Percentiles rank a stretch among this genome's conserved stretches.
These are phyloP conservation scores for Popillia japonica DNA, from an alignment of 1,140 invertebrate species.

Conservation along the genomic window DNA sequence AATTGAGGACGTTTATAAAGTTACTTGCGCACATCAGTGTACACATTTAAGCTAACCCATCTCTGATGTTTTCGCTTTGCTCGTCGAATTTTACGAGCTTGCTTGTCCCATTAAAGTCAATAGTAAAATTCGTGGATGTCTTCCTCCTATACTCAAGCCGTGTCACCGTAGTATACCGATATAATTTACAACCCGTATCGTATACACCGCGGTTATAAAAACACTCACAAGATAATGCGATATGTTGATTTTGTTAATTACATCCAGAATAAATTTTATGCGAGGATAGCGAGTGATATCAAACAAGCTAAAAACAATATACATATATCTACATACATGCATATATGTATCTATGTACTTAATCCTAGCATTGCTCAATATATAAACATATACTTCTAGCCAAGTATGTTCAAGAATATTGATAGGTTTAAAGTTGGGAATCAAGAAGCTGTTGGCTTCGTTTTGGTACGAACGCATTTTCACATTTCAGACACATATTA, in stretches of 20 bases:
- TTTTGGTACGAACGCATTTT: too few species aligned
- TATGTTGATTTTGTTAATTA: constrained; percentile 9
- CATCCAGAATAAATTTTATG: neutral
- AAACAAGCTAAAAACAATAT: too few species aligned
- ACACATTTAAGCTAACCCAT: neutral
- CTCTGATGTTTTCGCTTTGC: constrained; percentile 9
- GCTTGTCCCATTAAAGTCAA: constrained; percentile 38
- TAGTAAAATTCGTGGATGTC: constrained; percentile 35
- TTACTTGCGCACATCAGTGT: neutral
- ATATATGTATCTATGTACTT: too few species aligned
- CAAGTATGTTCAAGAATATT: too few species aligned
- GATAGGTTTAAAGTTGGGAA: too few species aligned
- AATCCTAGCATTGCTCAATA: too few species aligned
- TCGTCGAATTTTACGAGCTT: constrained; percentile 25
- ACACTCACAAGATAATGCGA: neutral
- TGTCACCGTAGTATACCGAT: neutral
- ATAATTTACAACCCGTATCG: neutral
- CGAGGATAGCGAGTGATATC: too few species aligned
- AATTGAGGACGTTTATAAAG: neutral
- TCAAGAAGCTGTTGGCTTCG: too few species aligned
- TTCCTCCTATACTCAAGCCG: constrained; percentile 13
- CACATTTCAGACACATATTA: too few species aligned
- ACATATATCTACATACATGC: too few species aligned
- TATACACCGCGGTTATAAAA: neutral
- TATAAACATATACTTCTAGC: too few species aligned